phyloP scores from a whole-genome alignment of 1,140 invertebrate species.

The Rhizoglyphus robini region DNA sequence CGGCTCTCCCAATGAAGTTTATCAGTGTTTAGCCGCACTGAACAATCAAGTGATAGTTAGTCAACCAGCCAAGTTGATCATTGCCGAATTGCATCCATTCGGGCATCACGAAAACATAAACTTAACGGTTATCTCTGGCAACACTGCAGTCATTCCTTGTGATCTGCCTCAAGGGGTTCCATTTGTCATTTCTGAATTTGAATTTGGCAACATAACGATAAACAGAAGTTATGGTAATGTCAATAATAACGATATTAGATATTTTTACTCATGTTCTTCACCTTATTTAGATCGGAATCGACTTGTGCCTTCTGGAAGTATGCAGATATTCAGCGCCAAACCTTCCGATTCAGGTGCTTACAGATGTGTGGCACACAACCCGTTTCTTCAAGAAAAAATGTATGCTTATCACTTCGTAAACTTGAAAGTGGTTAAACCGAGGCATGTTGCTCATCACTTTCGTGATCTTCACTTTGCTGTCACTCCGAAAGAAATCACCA shows the following conservation, averaged over 20 bases:
- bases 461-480: slow-evolving; percentile 12
- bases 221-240: slow-evolving; percentile 20
- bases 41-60: slow-evolving; percentile 24
- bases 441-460: neutral
- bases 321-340: slow-evolving; percentile 27
- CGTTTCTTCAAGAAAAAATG: slow-evolving; percentile 24
- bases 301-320: slow-evolving; percentile 28
- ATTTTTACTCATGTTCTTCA: slow-evolving; percentile 33
- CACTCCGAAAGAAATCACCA: slow-evolving; percentile 19
- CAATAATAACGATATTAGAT: neutral
- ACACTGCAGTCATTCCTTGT: slow-evolving; percentile 54
- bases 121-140: slow-evolving; percentile 42
- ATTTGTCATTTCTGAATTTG: slow-evolving; percentile 35
- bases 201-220: slow-evolving; percentile 21
- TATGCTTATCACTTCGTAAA: slow-evolving; percentile 21
- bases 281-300: slow-evolving; percentile 32
- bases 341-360: slow-evolving; percentile 28
- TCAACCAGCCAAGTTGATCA: slow-evolving; percentile 25
- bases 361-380: slow-evolving; percentile 27
- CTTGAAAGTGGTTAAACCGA: slow-evolving; percentile 21
- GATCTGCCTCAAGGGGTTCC: slow-evolving; percentile 53
- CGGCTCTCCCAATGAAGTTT: neutral
- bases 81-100: slow-evolving; percentile 25
- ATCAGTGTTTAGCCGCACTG: slow-evolving; percentile 25
- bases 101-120: slow-evolving; percentile 6